Percentiles rank a stretch among this genome's conserved stretches.
Conservation (phyloP, 2,888 invertebrate genomes). For the Rhaphigaster nebulosa region DNA sequence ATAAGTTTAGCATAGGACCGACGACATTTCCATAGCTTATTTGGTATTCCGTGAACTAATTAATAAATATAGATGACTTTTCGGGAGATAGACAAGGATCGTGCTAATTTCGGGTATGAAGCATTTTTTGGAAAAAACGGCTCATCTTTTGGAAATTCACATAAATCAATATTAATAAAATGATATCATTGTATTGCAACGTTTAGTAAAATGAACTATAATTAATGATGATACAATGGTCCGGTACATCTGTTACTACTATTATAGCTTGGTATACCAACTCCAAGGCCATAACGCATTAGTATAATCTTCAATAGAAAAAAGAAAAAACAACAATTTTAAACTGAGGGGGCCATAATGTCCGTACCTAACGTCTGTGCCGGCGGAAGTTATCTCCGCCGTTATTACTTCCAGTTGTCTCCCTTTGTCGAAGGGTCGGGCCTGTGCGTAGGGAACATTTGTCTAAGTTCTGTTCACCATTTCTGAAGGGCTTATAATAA, state of each 20-base stretch:
- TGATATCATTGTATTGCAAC: too few relatives aligned
- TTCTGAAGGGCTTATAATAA: not conserved
- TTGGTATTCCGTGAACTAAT: too few relatives aligned
- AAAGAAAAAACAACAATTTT: not conserved
- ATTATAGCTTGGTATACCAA: not conserved
- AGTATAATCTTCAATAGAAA: not conserved
- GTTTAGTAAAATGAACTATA: not conserved
- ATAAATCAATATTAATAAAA: too few relatives aligned
- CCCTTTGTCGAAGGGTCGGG: not conserved
- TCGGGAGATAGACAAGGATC: too few relatives aligned
- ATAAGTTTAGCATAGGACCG: too few relatives aligned
- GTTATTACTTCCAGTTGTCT: not conserved
- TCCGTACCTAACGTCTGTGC: conserved; percentile 13
- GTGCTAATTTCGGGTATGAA: too few relatives aligned
- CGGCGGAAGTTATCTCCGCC: not conserved
- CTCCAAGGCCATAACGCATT: not conserved
- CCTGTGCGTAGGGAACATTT: not conserved
- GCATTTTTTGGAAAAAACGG: too few relatives aligned
- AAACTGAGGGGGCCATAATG: not conserved
- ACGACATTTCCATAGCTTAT: too few relatives aligned
- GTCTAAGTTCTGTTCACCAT: not conserved
- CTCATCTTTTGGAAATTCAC: too few relatives aligned
- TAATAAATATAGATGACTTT: too few relatives aligned
- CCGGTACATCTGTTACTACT: not conserved
- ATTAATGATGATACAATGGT: not conserved